A percentile compares a stretch with the other conserved stretches of the same genome.
Evolutionary conservation across 2,797 vertebrate species (phyloP).

Genomic region (Hippocampus kuda): DNA sequence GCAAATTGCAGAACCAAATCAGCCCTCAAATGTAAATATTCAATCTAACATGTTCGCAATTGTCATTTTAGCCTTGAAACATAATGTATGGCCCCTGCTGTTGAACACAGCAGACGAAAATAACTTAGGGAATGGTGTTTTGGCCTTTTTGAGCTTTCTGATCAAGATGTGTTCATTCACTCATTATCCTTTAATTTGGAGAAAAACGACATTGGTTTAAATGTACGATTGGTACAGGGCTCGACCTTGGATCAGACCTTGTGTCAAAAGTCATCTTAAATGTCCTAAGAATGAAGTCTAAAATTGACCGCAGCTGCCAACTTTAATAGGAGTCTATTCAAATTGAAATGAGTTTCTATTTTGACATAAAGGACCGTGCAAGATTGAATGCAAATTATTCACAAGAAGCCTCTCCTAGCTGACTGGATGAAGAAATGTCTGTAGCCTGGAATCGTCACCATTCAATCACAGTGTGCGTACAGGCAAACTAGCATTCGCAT

Average conservation of each 20-base stretch:
- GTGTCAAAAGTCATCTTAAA: too few species aligned
- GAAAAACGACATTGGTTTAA: too few species aligned
- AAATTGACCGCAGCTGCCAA: too few species aligned
- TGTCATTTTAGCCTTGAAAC: neutral
- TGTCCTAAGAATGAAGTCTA: neutral
- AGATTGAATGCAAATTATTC: neutral
- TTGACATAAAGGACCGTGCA: neutral
- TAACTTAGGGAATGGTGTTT: neutral
- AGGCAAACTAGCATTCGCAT: neutral
- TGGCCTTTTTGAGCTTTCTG: neutral
- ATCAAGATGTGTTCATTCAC: neutral
- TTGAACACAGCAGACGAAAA: neutral
- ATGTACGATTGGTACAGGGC: too few species aligned
- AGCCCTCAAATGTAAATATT: slow-evolving; percentile 1
- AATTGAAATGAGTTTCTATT: neutral
- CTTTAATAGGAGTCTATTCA: neutral
- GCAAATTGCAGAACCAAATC: slow-evolving; percentile 29
- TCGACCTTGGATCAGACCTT: too few species aligned
- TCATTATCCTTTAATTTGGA: neutral
- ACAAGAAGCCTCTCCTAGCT: neutral
- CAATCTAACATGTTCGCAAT: neutral
- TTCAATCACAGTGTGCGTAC: too few species aligned
- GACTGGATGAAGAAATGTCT: neutral
- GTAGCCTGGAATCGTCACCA: too few species aligned
- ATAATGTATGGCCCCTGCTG: neutral